These are phyloP conservation scores for Arremon aurantiirostris DNA, from an alignment of 2,797 vertebrate genomes.

Conservation along the genomic window DNA sequence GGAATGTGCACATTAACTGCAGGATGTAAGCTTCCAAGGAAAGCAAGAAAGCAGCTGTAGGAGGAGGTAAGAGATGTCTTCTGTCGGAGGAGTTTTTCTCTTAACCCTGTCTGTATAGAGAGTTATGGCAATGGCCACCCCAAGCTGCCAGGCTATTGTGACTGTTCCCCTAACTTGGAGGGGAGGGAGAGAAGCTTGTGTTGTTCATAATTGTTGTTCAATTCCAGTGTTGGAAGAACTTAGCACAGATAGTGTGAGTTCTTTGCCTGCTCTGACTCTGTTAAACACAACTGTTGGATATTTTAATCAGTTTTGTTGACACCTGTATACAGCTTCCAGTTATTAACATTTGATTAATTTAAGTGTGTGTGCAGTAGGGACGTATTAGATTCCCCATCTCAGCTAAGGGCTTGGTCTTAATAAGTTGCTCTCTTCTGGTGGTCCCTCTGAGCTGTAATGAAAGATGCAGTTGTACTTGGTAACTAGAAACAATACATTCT, in stretches of 20 bases:
- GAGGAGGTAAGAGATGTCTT: not conserved
- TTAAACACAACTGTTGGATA: not conserved
- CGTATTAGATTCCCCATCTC: not conserved
- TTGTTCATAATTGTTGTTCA: fast-evolving
- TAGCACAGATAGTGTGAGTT: not conserved
- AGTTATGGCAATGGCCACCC: not conserved
- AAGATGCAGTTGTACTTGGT: not conserved
- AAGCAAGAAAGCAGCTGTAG: not conserved
- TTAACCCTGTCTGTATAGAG: not conserved
- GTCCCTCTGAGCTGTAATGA: not conserved
- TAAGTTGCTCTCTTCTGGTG: not conserved
- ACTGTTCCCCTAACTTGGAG: not conserved
- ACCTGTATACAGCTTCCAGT: not conserved
- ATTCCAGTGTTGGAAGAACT: not conserved
- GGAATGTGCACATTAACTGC: not conserved
- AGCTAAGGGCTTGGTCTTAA: not conserved
- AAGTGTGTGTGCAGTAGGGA: not conserved
- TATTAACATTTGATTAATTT: not conserved
- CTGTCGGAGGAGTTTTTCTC: not conserved
- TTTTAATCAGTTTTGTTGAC: not conserved
- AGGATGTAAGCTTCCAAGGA: not conserved
- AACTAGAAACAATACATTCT: not conserved
- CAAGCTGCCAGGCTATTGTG: not conserved
- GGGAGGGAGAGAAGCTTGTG: not conserved
- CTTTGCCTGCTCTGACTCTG: not conserved